Evolutionary conservation across 2,888 invertebrate species (phyloP).

Genomic region (Eristalis arbustorum): DNA sequence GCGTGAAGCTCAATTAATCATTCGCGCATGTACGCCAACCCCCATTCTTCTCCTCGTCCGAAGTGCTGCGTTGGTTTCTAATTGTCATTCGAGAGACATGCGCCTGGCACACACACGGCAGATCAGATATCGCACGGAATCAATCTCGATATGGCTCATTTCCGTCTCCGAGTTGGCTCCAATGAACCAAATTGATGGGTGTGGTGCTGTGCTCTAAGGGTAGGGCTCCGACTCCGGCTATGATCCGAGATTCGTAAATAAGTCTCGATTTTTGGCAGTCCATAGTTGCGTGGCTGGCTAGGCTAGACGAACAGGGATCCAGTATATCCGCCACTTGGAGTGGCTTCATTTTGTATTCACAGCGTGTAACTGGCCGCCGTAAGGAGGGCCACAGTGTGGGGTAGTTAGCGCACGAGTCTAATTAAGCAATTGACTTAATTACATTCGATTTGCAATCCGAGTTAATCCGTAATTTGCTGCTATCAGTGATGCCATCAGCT

Average conservation of each 20-base stretch:
- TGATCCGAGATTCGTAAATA: not conserved
- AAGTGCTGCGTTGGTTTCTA: constrained; percentile 54
- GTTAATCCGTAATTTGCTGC: constrained; percentile 37
- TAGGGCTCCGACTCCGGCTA: constrained; percentile 15
- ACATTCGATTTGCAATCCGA: constrained; percentile 40
- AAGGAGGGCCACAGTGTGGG: not conserved
- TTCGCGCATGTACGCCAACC: constrained; percentile 28
- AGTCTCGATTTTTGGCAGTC: constrained; percentile 9
- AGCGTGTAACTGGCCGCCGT: not conserved
- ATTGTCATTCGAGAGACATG: constrained; percentile 64
- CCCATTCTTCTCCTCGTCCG: constrained; percentile 5
- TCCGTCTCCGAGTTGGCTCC: constrained; percentile 56
- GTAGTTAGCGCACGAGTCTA: constrained; percentile 28
- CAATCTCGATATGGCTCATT: constrained; percentile 65
- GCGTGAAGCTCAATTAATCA: constrained; percentile 55
- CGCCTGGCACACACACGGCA: constrained; percentile 40
- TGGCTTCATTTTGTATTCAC: constrained; percentile 23
- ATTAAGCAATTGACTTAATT: constrained; percentile 57
- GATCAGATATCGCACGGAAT: constrained; percentile 64
- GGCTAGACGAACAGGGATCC: constrained; percentile 4
- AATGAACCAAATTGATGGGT: constrained; percentile 56
- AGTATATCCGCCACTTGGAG: constrained; percentile 5
- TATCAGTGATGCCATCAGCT: constrained; percentile 50
- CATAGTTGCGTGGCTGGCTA: not conserved
- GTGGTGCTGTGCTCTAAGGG: constrained; percentile 29